phyloP scores from a whole-genome alignment of 1,140 invertebrate genomes.

The Tribolium castaneum region DNA sequence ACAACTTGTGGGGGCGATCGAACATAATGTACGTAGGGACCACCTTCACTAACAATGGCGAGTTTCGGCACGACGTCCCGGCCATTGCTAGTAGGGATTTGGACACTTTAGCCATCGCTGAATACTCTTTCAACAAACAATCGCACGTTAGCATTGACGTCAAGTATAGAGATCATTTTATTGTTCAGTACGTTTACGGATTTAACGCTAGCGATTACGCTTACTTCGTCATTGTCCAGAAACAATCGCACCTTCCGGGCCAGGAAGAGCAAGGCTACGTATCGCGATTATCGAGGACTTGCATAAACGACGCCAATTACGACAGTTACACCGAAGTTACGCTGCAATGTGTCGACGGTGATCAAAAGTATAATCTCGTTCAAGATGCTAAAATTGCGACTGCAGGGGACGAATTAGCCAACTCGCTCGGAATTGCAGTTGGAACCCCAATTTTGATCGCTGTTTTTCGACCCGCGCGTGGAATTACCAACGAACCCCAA shows the following conservation, averaged over 20 bases:
- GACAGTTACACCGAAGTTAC: constrained; percentile 96
- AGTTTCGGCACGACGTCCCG: constrained; percentile 93
- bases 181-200: constrained; percentile 95
- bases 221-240: constrained; percentile 96
- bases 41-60: constrained; percentile 92
- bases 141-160: constrained; percentile 92
- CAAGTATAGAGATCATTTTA: constrained; percentile 93
- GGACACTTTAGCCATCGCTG: constrained; percentile 80
- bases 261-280: constrained; percentile 91
- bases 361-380: constrained; percentile 86
- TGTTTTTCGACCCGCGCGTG: constrained; percentile 85
- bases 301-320: constrained; percentile 93
- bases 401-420: constrained; percentile 84
- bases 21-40: constrained; percentile 95
- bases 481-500: constrained; percentile 82
- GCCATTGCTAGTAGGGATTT: constrained; percentile 90
- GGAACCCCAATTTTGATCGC: constrained; percentile 84
- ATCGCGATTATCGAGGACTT: constrained; percentile 89
- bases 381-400: constrained; percentile 89
- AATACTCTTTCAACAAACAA: constrained; percentile 87
- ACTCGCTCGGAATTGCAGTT: constrained; percentile 79
- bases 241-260: constrained; percentile 86
- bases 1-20: constrained; percentile 77
- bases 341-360: constrained; percentile 78
- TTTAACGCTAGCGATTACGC: constrained; percentile 95